These are phyloP conservation scores for Entomobrya multifasciata DNA, from an alignment of 2,888 invertebrate species.

Conservation along the genomic window DNA sequence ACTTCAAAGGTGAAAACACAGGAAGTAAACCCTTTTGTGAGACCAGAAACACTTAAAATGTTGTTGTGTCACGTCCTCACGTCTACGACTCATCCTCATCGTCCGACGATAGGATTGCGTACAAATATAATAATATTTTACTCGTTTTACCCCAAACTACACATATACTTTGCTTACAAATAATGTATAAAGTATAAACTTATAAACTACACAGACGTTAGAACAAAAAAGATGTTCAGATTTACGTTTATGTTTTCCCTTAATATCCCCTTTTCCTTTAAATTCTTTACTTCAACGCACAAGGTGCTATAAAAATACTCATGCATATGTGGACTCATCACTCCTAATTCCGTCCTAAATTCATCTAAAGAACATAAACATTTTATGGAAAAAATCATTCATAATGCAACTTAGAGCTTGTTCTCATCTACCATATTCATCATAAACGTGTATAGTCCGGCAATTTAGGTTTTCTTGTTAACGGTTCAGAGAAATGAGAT, in stretches of 20 bases:
- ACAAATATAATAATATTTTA: too few species aligned
- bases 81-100: neutral
- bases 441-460: neutral
- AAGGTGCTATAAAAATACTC: neutral
- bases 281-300: too few species aligned
- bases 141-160: too few species aligned
- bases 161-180: neutral
- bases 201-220: too few species aligned
- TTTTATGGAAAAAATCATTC: neutral
- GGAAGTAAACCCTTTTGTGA: constrained; percentile 18
- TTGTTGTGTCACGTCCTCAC: too few species aligned
- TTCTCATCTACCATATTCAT: neutral
- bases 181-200: too few species aligned
- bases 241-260: too few species aligned
- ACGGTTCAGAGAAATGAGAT: neutral
- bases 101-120: neutral
- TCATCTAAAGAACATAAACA: neutral
- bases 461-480: neutral
- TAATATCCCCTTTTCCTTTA: too few species aligned
- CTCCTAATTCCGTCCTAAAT: neutral
- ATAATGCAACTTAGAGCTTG: neutral
- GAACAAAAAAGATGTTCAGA: too few species aligned
- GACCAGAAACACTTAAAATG: constrained; percentile 6
- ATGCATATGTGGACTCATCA: neutral
- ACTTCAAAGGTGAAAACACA: constrained; percentile 27